phyloP scores from a whole-genome alignment of 2,797 vertebrate species.

The Poliocrania exsul region DNA sequence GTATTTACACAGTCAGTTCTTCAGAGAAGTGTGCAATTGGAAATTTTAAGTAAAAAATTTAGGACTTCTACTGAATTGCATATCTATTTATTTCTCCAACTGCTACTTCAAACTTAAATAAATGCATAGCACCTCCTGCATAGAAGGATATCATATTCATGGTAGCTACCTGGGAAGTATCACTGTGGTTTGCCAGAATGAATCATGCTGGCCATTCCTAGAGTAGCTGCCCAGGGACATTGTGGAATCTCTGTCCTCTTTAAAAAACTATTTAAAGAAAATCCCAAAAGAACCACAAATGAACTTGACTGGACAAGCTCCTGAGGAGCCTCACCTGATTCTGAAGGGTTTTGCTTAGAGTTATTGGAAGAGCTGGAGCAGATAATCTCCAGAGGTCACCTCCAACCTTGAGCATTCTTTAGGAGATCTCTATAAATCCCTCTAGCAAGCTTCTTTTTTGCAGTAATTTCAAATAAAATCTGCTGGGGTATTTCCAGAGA shows the following conservation, averaged over 20 bases:
- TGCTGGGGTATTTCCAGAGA: not conserved
- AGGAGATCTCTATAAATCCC: not conserved
- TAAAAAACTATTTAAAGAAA: too few relatives aligned
- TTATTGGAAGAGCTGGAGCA: not conserved
- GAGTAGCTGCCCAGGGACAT: not conserved
- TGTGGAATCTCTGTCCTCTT: not conserved
- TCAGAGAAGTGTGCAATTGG: not conserved
- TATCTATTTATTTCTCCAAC: not conserved
- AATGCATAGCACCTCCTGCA: not conserved
- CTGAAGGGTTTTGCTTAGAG: not conserved
- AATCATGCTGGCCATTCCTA: not conserved
- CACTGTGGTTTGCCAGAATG: not conserved
- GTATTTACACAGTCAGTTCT: not conserved
- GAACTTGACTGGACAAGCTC: not conserved
- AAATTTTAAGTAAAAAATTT: not conserved
- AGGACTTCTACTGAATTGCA: not conserved
- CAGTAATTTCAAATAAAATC: not conserved
- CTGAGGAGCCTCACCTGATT: not conserved
- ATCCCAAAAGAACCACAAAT: not conserved
- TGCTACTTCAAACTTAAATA: not conserved
- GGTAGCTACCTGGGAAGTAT: not conserved
- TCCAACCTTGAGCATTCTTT: not conserved
- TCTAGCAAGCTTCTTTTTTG: not conserved
- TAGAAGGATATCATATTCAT: not conserved
- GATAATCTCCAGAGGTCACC: not conserved